These are phyloP conservation scores for Strigamia transsilvanica DNA, from an alignment of 2,888 invertebrate genomes.

Conservation along the genomic window DNA sequence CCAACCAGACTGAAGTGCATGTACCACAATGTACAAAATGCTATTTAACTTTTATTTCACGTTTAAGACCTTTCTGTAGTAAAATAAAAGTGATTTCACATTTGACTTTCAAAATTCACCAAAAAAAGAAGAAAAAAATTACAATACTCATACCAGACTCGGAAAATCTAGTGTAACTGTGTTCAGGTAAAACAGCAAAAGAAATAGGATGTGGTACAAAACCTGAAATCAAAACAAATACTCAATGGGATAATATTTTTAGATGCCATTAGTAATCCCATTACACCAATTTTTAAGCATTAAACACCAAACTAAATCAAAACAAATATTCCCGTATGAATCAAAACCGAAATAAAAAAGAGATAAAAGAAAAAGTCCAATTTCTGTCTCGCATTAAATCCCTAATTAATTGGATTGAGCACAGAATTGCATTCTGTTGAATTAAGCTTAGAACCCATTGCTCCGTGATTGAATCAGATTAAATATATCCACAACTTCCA, in stretches of 20 bases:
- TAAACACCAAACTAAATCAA: background rate
- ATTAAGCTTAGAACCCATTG: constrained; percentile 11
- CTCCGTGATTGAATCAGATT: background rate
- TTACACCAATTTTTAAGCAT: background rate
- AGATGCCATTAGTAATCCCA: background rate
- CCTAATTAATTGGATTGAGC: constrained; percentile 9
- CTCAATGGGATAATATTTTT: constrained; percentile 3
- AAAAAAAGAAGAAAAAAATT: background rate
- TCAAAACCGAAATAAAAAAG: background rate
- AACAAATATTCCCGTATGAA: background rate
- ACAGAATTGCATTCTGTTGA: constrained; percentile 11
- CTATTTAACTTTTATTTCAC: no score
- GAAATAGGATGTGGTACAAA: constrained; percentile 50
- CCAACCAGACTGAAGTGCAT: no score
- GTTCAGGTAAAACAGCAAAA: background rate
- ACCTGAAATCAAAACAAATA: constrained; percentile 51
- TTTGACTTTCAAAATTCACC: no score
- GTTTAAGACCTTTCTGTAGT: no score
- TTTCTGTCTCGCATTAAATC: background rate
- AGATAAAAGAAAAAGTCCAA: background rate
- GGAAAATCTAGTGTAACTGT: constrained; percentile 26
- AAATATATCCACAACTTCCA: constrained; percentile 21
- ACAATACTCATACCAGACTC: constrained; percentile 8
- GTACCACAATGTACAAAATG: no score
- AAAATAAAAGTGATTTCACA: no score